Evolutionary conservation across 2,113 vertebrate species (phyloP), one percentile per base, ranked within the genome.

Genomic region (Bos javanicus): DNA sequence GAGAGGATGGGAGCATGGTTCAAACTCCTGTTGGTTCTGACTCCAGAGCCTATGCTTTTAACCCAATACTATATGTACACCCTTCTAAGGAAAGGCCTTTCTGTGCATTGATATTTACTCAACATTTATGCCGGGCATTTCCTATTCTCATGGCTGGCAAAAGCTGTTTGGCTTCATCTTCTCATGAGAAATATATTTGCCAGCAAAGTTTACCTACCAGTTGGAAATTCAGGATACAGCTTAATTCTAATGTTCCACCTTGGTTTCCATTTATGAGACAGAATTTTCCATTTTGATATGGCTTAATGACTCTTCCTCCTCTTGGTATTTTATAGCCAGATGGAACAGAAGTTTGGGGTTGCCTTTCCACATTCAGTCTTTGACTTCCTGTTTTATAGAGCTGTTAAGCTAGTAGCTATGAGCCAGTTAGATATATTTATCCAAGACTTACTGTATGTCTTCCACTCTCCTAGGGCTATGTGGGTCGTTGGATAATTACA

Each of bases 261-360:
- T 94, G 48, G 54, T 84, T 92, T 95, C 46, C 39, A 59, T 50
- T 91, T 90, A 36, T 84, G 74, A 94, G 46, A 57, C 54, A 93
- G 64, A 94, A 76, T 43, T 78, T 95, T 96, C 62, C 57, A 95
- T 81, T 93, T 96, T 97, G 87, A 71, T 90, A 36, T 90, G 28
- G 46, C 36, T 74, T 96, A 92, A 81, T 90, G 57, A 56, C 52
- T 90, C 84, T 90, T 86, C 59, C 89, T 93, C 71, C 82, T 97
- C 46, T 97, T 82, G 59, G 17, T 84, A 86, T 95, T 96, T 96
- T 96, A 96, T 88, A 90, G 86, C 76, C 56, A 62, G 2, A 39
- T 96, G 87, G 84, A 92, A 87, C 50, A 87, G 33, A 96, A 87
- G 80, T 90, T 95, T 96, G 43, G 82, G 86, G n/a, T 94, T 91